Evolutionary conservation across 2,113 vertebrate genomes (phyloP).

Genomic region (Neolamprologus kungweensis): DNA sequence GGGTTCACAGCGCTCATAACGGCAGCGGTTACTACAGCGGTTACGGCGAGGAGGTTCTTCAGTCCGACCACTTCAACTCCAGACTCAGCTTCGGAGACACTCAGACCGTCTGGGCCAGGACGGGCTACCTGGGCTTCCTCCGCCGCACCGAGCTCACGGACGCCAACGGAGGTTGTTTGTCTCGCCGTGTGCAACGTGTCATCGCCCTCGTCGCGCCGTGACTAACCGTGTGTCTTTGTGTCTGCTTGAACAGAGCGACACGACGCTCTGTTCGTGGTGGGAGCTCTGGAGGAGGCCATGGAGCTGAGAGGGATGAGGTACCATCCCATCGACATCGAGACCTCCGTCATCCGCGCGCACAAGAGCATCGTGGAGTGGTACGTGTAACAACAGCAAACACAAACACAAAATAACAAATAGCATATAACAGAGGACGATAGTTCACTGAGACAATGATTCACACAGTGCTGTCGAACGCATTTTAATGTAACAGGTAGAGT

Average conservation of each 20-base stretch:
- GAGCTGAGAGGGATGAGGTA: slow-evolving; percentile 96
- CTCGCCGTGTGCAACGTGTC: rapidly evolving
- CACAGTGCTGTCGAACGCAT: not conserved
- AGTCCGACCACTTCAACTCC: slow-evolving; percentile 96
- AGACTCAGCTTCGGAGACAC: slow-evolving; percentile 95
- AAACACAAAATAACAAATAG: too few relatives aligned
- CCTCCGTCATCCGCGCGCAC: slow-evolving; percentile 93
- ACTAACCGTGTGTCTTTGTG: not conserved
- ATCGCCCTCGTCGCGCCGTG: rapidly evolving
- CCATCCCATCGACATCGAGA: slow-evolving; percentile 98
- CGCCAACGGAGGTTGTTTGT: slow-evolving; percentile 83
- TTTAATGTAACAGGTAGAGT: not conserved
- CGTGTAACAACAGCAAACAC: not conserved
- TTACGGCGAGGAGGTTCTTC: slow-evolving; percentile 93
- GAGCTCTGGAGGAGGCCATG: slow-evolving; percentile 97
- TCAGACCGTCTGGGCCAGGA: slow-evolving; percentile 91
- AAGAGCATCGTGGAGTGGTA: slow-evolving; percentile 98
- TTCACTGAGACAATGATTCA: not conserved
- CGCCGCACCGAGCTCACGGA: slow-evolving; percentile 95
- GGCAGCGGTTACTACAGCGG: slow-evolving; percentile 97
- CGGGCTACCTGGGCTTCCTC: slow-evolving; percentile 95
- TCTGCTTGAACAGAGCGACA: slow-evolving; percentile 79
- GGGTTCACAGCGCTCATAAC: slow-evolving; percentile 96
- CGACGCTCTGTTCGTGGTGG: slow-evolving; percentile 95
- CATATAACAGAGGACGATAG: not conserved